These are phyloP conservation scores for Caenorhabditis parvicauda DNA, from an alignment of 2,888 invertebrate genomes.

Conservation along the genomic window DNA sequence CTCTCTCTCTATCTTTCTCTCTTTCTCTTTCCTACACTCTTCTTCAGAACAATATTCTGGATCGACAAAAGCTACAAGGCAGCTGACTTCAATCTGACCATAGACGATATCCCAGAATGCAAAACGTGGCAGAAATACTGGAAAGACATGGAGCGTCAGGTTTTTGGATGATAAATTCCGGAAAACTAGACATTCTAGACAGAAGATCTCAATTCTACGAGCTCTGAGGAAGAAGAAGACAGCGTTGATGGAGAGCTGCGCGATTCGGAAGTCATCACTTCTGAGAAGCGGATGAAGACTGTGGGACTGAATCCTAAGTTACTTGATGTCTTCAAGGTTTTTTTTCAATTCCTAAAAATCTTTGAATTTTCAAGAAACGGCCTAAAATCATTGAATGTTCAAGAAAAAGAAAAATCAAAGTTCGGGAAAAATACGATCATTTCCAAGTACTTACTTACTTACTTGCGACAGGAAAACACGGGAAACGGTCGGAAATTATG, in stretches of 20 bases:
- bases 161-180: not conserved
- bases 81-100: conserved; percentile 44
- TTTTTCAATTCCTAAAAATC: too few species aligned
- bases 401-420: not conserved
- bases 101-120: conserved; percentile 46
- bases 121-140: conserved; percentile 52
- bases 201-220: conserved; percentile 2
- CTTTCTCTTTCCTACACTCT: too few species aligned
- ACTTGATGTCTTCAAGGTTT: conserved; percentile 47
- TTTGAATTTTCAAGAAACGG: not conserved
- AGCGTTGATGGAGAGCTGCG: conserved; percentile 25
- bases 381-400: not conserved
- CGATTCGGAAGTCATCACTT: conserved; percentile 43
- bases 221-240: conserved; percentile 5
- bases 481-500: too few species aligned
- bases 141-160: conserved; percentile 12
- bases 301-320: conserved; percentile 49
- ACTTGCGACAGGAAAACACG: too few species aligned
- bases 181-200: not conserved
- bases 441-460: not conserved
- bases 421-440: conserved; percentile 4
- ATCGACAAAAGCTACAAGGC: conserved; percentile 57
- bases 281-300: conserved; percentile 38
- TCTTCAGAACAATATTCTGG: conserved; percentile 45
- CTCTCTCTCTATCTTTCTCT: too few species aligned